These are phyloP conservation scores for Porites lobata DNA, from an alignment of 92 coral and sea anemone genomes.

Conservation along the genomic window DNA sequence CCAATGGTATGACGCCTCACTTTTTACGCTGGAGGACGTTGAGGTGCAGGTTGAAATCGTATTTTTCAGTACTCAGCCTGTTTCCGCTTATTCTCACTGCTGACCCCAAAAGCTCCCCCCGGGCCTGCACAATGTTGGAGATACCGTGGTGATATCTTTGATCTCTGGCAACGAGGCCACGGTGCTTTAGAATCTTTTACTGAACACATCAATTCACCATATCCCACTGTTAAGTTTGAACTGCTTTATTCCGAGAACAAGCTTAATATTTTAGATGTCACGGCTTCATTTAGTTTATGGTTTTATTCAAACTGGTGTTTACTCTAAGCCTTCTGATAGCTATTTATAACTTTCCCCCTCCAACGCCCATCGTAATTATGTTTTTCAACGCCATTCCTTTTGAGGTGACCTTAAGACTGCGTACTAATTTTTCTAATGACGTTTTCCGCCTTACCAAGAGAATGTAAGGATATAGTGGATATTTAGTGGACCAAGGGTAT, in stretches of 20 bases:
- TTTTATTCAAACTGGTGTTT: background rate
- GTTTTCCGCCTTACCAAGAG: background rate
- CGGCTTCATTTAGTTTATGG: background rate
- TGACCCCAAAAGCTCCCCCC: no score
- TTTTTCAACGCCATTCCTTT: background rate
- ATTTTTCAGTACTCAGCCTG: no score
- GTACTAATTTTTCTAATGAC: background rate
- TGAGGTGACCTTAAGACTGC: background rate
- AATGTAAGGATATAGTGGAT: background rate
- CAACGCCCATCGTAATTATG: background rate
- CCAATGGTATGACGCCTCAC: no score
- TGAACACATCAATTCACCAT: conserved; percentile 29
- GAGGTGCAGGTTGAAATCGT: no score
- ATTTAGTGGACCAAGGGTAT: background rate
- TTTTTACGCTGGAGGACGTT: no score
- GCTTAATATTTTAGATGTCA: conserved; percentile 1
- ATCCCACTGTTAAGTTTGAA: background rate
- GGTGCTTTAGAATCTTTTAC: conserved; percentile 20
- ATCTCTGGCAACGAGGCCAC: conserved; percentile 42
- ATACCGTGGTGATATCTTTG: conserved; percentile 47
- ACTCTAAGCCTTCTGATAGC: background rate
- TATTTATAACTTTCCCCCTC: background rate
- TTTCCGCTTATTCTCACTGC: no score
- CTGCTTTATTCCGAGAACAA: background rate
- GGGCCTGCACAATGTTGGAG: conserved; percentile 36